Evolutionary conservation across 2,888 invertebrate species (phyloP).

Genomic region (Aporophyla lueneburgensis): DNA sequence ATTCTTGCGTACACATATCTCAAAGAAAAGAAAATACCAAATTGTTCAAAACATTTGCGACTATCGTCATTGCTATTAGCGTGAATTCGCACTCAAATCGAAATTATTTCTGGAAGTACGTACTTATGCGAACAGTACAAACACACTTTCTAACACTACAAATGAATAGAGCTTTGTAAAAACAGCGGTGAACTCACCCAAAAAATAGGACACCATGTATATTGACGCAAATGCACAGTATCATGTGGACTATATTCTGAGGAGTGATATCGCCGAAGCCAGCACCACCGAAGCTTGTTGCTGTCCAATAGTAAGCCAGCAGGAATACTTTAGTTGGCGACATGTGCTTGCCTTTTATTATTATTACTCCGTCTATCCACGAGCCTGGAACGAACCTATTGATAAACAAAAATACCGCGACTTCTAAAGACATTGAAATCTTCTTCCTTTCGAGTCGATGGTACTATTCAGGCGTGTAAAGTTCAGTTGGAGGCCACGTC

Average conservation of each 20-base stretch:
- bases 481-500: background rate
- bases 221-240: slow-evolving; percentile 83
- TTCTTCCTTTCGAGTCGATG: background rate
- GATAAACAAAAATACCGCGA: too few relatives aligned
- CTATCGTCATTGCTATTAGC: background rate
- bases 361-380: slow-evolving; percentile 82
- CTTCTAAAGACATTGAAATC: background rate
- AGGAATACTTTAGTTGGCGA: slow-evolving; percentile 83
- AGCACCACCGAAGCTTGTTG: slow-evolving; percentile 86
- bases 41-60: slow-evolving; percentile 5
- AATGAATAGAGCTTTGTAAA: background rate
- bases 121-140: background rate
- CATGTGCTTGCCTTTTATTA: slow-evolving; percentile 74
- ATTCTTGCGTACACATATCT: slow-evolving; percentile 88
- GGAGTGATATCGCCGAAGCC: slow-evolving; percentile 89
- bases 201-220: slow-evolving; percentile 88
- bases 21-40: background rate
- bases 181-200: slow-evolving; percentile 76
- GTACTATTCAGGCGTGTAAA: background rate
- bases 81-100: background rate
- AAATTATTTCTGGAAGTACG: slow-evolving; percentile 6
- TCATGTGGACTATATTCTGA: slow-evolving; percentile 83
- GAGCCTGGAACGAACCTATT: slow-evolving; percentile 75
- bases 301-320: slow-evolving; percentile 87
- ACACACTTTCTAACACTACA: background rate